Evolutionary conservation across 2,797 vertebrate species (phyloP), one percentile per base, ranked within the genome.

Genomic region (Arctocebus calabarensis): DNA sequence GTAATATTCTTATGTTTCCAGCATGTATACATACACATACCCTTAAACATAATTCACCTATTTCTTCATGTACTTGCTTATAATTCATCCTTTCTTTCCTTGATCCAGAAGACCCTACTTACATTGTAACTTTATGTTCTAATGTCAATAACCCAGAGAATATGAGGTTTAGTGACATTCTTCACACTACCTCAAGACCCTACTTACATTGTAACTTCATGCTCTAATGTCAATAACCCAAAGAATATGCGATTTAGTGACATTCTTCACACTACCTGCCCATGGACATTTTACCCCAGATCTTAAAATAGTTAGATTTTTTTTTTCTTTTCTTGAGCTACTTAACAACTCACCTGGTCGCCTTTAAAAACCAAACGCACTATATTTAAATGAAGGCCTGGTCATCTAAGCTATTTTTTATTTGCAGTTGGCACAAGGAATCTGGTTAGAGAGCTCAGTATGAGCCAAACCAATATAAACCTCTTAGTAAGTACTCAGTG

Each of bases 261-360:
- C 45, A 45, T 45, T 45, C 45, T 45, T 45, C 45, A 45, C 34
- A 45, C 10, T 23, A 34, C 75, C 83, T 88, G 64, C 9, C 66
- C 27, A 4, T 37, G 62, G 29, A 66, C 23, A 32, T 13, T 95
- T 48, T 45, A 59, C 23, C 27, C 61, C 57, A 45, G 43, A 71
- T 91, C 70, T 64, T 40, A 79, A 22, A 22, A 61, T 6, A 25
- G 43, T 2, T 32, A 48, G n/a, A 40, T 73, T 88, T 40, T 40
- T 11, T 43, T 20, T 43, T 19, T 22, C 68, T 82, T 55, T 71
- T 45, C 89, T 84, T 57, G 37, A 75, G n/a, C 90, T 95, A 23
- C 8, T 95, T n/a, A 84, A 70, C 37, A 79, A 95, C 94, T 95
- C 93, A 91, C 94, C 84, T 77, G 91, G 62, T 40, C 40, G 71